Conservation (phyloP, 2,113 vertebrate genomes). For the Equus przewalskii region DNA sequence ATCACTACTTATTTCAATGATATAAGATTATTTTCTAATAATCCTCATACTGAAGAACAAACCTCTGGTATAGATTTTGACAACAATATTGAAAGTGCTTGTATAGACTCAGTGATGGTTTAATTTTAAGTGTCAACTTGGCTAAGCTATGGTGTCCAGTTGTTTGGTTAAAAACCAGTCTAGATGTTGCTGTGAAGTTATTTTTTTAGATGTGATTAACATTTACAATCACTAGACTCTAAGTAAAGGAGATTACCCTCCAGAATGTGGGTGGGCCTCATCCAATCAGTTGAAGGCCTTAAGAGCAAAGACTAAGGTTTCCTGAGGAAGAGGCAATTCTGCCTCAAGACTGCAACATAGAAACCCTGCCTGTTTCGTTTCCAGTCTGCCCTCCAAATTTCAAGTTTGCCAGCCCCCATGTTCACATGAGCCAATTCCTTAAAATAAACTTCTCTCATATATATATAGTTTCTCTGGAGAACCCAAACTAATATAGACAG, state of each 20-base stretch:
- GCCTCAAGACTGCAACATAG: not conserved
- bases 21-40: not conserved
- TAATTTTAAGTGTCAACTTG: not conserved
- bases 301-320: not conserved
- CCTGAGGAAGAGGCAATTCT: not conserved
- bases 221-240: not conserved
- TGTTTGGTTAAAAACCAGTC: not conserved
- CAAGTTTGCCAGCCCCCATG: not conserved
- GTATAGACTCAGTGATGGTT: not conserved
- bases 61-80: not conserved
- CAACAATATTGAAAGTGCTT: not conserved
- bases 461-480: not conserved
- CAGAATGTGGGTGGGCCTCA: not conserved
- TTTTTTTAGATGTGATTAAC: not conserved
- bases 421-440: not conserved
- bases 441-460: not conserved
- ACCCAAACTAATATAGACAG: no score
- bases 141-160: not conserved
- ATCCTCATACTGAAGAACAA: not conserved
- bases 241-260: not conserved
- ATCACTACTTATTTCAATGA: not conserved
- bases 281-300: not conserved
- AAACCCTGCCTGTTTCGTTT: not conserved
- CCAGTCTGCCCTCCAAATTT: not conserved
- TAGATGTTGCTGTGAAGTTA: not conserved